Conservation (phyloP, 2,888 invertebrate species). For the Chironomus riparius region DNA sequence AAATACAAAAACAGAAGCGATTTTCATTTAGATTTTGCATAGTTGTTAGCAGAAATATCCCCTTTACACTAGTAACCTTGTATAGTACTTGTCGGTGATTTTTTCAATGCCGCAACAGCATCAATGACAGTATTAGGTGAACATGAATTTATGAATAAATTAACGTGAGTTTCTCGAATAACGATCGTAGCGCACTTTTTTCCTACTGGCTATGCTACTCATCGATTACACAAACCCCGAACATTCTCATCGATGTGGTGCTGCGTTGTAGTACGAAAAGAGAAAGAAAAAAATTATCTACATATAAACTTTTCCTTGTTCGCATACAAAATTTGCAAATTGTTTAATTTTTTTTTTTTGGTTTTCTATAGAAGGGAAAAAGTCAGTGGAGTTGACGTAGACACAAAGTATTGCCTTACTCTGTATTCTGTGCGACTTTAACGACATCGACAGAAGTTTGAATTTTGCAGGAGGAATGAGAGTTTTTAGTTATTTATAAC, state of each 20-base stretch:
- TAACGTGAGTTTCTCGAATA: background rate
- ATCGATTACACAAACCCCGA: background rate
- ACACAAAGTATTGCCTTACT: background rate
- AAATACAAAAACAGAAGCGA: background rate
- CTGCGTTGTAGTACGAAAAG: background rate
- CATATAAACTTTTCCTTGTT: background rate
- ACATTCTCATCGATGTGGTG: background rate
- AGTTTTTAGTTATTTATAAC: slow-evolving; percentile 25
- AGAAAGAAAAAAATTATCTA: background rate
- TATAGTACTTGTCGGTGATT: background rate
- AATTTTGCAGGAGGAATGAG: slow-evolving; percentile 26
- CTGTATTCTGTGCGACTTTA: slow-evolving; percentile 9
- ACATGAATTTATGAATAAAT: slow-evolving; percentile 24
- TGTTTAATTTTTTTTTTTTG: background rate
- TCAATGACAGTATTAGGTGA: slow-evolving; percentile 18
- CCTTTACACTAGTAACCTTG: background rate
- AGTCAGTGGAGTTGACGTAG: slow-evolving; percentile 1
- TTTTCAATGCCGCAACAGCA: slow-evolving; percentile 23
- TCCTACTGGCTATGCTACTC: background rate
- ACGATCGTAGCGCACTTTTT: background rate
- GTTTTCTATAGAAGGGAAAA: background rate
- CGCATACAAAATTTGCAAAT: background rate
- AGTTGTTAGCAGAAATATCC: no score
- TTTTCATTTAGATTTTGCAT: background rate
- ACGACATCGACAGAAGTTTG: slow-evolving; percentile 20